Conservation (phyloP, 2,113 vertebrate species). For the Pongo pygmaeus region DNA sequence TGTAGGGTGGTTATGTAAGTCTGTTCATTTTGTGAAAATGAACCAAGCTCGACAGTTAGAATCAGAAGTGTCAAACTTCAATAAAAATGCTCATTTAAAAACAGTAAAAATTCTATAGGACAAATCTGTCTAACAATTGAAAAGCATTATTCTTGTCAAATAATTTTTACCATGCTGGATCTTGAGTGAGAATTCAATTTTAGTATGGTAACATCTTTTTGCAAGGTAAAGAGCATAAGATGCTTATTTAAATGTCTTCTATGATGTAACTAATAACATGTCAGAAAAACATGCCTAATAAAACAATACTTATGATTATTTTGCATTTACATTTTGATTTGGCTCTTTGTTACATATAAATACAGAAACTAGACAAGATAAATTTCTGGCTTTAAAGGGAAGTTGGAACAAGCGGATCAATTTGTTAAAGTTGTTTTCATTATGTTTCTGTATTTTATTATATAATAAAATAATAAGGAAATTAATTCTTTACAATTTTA, state of each 20-base stretch:
- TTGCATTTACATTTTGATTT: not conserved
- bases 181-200: not conserved
- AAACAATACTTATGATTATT: not conserved
- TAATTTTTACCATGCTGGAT: not conserved
- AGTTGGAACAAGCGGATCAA: not conserved
- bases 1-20: not conserved
- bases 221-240: not conserved
- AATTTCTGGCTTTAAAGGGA: not conserved
- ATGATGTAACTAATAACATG: not conserved
- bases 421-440: not conserved
- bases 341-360: not conserved
- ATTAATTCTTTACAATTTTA: not conserved
- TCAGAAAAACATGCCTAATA: not conserved
- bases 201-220: not conserved
- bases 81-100: not conserved
- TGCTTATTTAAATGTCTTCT: not conserved
- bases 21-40: not conserved
- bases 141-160: not conserved
- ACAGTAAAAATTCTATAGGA: not conserved
- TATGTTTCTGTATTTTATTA: not conserved
- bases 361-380: not conserved
- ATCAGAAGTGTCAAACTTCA: not conserved
- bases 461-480: not conserved
- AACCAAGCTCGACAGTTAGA: not conserved
- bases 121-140: not conserved